A percentile compares a stretch with the other conserved stretches of the same genome.
Conservation (phyloP, 1,140 invertebrate species). For the Temnothorax longispinosus region DNA sequence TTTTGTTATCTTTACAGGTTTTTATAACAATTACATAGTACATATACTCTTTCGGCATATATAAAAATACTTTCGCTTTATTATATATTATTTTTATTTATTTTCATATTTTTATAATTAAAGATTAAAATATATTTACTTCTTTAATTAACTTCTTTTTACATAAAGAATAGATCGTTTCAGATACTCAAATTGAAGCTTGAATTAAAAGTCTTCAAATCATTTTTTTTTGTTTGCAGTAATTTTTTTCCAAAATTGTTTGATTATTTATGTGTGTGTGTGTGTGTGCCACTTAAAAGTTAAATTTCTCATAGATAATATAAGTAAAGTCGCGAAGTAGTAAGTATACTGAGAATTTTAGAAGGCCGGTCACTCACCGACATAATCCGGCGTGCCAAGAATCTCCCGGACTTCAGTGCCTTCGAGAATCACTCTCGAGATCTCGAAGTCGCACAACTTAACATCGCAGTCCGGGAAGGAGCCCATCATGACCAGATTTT, state of each 20-base stretch:
- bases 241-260: neutral
- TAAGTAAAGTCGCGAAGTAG: neutral
- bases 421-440: conserved; percentile 89
- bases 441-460: conserved; percentile 93
- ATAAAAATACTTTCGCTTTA: neutral
- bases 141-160: neutral
- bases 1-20: neutral
- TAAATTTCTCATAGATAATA: neutral
- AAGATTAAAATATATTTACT: too few relatives aligned
- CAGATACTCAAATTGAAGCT: neutral
- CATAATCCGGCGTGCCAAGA: conserved; percentile 93
- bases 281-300: neutral
- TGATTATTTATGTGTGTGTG: too few relatives aligned
- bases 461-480: conserved; percentile 90
- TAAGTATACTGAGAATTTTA: neutral
- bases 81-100: neutral
- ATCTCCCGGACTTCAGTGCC: conserved; percentile 91
- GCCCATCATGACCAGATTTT: conserved; percentile 91
- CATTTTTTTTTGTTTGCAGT: neutral
- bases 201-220: neutral
- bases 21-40: neutral
- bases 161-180: neutral
- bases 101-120: neutral
- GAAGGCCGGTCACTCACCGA: conserved; percentile 87
- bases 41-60: neutral